phyloP scores from a whole-genome alignment of 2,113 vertebrate species.

The Triplophysa siluroides region DNA sequence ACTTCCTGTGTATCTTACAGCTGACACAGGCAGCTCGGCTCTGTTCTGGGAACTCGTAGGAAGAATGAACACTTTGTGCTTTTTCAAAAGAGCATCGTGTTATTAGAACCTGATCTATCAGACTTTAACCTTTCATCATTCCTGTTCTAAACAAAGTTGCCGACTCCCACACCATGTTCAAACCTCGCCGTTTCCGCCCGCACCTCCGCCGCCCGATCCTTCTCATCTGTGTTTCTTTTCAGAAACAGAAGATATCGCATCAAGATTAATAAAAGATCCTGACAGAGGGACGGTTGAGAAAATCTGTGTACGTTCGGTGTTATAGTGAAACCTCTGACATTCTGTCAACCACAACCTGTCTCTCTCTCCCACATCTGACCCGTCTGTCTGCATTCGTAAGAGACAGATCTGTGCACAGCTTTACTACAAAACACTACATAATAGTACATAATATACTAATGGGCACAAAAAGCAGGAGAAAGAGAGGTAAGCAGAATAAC shows the following conservation, averaged over 20 bases:
- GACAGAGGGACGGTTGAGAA: background rate
- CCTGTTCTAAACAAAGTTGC: conserved; percentile 31
- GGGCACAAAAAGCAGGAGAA: background rate
- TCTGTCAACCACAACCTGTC: background rate
- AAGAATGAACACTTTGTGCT: conserved; percentile 46
- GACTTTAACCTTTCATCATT: conserved; percentile 42
- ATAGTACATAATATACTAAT: background rate
- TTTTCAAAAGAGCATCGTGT: conserved; percentile 41
- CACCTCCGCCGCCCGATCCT: background rate
- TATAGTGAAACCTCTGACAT: background rate
- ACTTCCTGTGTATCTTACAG: conserved; percentile 30
- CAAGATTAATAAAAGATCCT: conserved; percentile 4
- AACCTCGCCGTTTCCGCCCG: conserved; percentile 3
- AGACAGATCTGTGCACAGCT: background rate
- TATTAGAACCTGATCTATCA: conserved; percentile 42
- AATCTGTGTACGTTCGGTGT: background rate
- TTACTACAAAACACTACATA: background rate
- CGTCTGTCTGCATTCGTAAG: background rate
- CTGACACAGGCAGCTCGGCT: conserved; percentile 23
- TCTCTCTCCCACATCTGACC: background rate
- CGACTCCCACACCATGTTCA: conserved; percentile 31
- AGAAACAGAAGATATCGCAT: background rate
- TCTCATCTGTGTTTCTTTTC: background rate
- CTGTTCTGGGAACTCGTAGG: conserved; percentile 38
- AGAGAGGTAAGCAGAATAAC: background rate